Evolutionary conservation across 2,797 vertebrate genomes (phyloP), one percentile per base, ranked within the genome.

Genomic region (Poeciliopsis gracilis): DNA sequence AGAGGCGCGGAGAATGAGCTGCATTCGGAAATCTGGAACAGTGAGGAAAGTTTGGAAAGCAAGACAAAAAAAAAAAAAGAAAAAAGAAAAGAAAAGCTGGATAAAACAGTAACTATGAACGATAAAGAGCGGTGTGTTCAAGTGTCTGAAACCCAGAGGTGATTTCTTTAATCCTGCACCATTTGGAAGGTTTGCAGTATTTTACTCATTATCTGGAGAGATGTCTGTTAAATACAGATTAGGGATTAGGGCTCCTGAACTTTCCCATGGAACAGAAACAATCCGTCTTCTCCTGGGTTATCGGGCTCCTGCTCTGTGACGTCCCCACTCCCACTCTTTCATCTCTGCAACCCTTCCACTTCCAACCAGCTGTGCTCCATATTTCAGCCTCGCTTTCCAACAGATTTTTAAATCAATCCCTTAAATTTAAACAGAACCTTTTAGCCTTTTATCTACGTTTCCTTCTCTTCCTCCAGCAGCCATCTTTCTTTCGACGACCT

Each of bases 211-310:
- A 92, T 90, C 89, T 88, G 87, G 82, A 77, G 88, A 91, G 85
- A 79, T 91, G 87, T 91, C 84, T 91, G 91, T 93, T 93, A 90
- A 92, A 91, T 87, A 86, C 86, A 93, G 94, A 95, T 93, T 93
- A 93, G 83, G 82, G 47, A 85, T 90, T 69, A 74, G 80, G 71
- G 82, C 79, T 63, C 74, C 77, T 82, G 75, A 89, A 90, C 87
- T 85, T 92, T 91, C 87, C 86, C 89, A 86, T 86, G 87, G 81
- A 89, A 76, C 66, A 75, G 75, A 88, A 77, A 82, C 84, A 72
- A 78, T 85, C 84, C 8, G 71, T 86, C 84, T 70, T 84, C 73
- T 72, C 76, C 2, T 18, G 73, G 84, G 81, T 90, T 84, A 84
- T 88, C 85, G 66, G 53, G 38, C 53, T 72, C 76, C 74, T 78